Percentiles rank a stretch among this genome's conserved stretches.
phyloP scores from a whole-genome alignment of 2,113 vertebrate genomes.

The Calypte anna region DNA sequence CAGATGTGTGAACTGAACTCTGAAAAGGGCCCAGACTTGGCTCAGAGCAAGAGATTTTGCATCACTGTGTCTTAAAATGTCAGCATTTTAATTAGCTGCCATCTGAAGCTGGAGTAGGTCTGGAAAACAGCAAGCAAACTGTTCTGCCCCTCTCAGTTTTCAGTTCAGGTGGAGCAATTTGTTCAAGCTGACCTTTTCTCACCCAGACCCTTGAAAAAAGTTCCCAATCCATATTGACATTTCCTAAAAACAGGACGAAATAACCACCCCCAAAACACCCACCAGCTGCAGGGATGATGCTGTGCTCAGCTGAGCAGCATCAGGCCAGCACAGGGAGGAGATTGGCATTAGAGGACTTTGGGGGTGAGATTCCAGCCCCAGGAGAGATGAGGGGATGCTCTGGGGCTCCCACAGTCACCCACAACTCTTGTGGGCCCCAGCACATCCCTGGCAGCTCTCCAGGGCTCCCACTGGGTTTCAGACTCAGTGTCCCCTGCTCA shows the following conservation, averaged over 20 bases:
- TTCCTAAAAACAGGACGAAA: slow-evolving; percentile 35
- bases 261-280: not conserved
- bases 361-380: not conserved
- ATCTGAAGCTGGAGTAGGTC: slow-evolving; percentile 14
- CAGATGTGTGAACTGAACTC: not conserved
- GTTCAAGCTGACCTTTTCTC: slow-evolving; percentile 42
- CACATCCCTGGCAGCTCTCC: no score
- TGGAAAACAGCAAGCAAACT: not conserved
- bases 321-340: not conserved
- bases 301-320: not conserved
- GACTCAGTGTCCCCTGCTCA: not conserved
- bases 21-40: slow-evolving; percentile 56
- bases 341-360: rapidly evolving
- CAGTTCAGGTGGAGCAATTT: slow-evolving; percentile 29
- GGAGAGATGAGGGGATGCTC: no score
- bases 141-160: not conserved
- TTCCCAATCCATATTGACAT: not conserved
- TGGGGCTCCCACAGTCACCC: no score
- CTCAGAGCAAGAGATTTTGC: slow-evolving; percentile 37
- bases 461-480: no score
- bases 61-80: slow-evolving; percentile 52
- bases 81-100: slow-evolving; percentile 63
- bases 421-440: no score
- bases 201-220: not conserved
- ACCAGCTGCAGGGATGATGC: not conserved